Base-by-base conservation (phyloP, 2,113 vertebrate genomes). In the Syngnathus floridae region DNA sequence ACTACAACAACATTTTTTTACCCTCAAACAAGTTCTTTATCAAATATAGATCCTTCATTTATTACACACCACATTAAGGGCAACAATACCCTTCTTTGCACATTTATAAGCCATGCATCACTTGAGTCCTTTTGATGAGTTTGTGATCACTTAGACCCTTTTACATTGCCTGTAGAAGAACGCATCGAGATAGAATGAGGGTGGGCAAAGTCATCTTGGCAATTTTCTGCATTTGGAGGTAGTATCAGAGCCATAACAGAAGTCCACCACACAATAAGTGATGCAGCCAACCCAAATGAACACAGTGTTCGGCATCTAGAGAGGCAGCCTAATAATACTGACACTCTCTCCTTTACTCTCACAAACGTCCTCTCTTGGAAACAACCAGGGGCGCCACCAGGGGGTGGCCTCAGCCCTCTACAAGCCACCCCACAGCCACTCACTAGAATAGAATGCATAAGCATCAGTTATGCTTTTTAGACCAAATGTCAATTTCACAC, bases 81-180 rank as follows among this genome's bases (percentile, higher is more conserved):
- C 45, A 51, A 31, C 49, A 35, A 67, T 2, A 31, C 65, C 45
- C 26, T 41, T 63, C 19, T 66, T 55, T 11, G 63, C 17, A 70
- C 12, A 1, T 67, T 67, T 43, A 66, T 37, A 57, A 75, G 37
- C 67, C 74, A 75, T 82, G 69, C 74, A 76, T 49, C 52, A 54
- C 46, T 65, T 65, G 52, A 67, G 45, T 55, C 51, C 35, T 60
- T 64, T 66, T 54, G 4, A 43, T 37, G 35, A 40, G 26, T 69
- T 57, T 37, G 38, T 22, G 36, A 79, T 69, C 41, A 37, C 26
- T 31, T 6, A 56, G 26, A 13, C 26, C 13, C 54, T 35, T 35
- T 35, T 56, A 56, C 26, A 35, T 7, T 14, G 26, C 26, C 54
- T 56, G 11, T 7, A 35, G 11, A 56, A 35, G 26, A 55, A 3